Evolutionary conservation across 1,140 invertebrate species (phyloP).

Genomic region (Drosophila navojoa): DNA sequence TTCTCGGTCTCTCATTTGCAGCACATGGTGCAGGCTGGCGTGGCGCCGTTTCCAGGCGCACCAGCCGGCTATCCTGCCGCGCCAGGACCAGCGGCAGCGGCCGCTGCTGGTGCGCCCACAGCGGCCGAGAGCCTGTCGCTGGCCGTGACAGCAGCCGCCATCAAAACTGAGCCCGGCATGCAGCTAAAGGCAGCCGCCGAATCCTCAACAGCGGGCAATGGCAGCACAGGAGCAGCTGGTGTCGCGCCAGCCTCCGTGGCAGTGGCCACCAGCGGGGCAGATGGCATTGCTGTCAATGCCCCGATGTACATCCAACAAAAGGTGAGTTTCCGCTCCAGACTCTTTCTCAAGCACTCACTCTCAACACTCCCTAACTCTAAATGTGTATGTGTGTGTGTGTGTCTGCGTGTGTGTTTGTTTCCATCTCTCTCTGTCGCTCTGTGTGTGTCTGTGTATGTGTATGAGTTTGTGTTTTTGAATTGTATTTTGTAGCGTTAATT

Average conservation of each 20-base stretch:
- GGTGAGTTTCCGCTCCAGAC: constrained; percentile 59
- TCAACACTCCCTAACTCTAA: constrained; percentile 10
- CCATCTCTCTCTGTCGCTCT: neutral
- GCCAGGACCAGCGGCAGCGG: constrained; percentile 86
- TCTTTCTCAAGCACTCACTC: neutral
- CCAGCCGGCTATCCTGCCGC: constrained; percentile 89
- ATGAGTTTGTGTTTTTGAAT: constrained; percentile 43
- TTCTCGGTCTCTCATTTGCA: constrained; percentile 85
- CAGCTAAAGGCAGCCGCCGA: constrained; percentile 84
- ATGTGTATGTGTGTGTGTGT: constrained; percentile 29
- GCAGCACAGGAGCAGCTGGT: constrained; percentile 43
- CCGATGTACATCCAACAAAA: constrained; percentile 83
- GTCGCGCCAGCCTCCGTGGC: constrained; percentile 64
- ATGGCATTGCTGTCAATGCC: constrained; percentile 81
- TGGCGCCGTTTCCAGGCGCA: constrained; percentile 91
- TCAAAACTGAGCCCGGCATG: constrained; percentile 85
- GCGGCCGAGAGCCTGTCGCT: constrained; percentile 85
- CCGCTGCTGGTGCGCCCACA: constrained; percentile 79
- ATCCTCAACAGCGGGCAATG: constrained; percentile 36
- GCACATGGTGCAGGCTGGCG: constrained; percentile 98
- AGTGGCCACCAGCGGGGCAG: constrained; percentile 84
- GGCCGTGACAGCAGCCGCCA: constrained; percentile 87
- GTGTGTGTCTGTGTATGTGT: constrained; percentile 18
- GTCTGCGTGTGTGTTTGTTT: neutral
- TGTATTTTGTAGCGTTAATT: constrained; percentile 70